Evolutionary conservation across 2,888 invertebrate species (phyloP).

Genomic region (Meandrusa payeni): DNA sequence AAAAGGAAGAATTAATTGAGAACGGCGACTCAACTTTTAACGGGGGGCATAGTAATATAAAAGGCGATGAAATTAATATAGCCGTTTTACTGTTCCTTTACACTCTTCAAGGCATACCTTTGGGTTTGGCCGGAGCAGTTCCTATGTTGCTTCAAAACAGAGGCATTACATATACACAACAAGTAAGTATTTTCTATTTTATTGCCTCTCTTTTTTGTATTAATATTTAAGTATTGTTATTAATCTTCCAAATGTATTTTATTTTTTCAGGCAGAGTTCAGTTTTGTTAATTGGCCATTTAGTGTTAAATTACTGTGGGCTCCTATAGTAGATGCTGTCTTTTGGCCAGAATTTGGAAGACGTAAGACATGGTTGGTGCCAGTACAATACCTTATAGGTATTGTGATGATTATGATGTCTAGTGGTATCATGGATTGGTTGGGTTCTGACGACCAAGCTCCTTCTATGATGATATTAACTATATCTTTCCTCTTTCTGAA

Average conservation of each 20-base stretch:
- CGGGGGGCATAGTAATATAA: slow-evolving; percentile 71
- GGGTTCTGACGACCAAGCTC: slow-evolving; percentile 81
- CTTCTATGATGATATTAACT: slow-evolving; percentile 90
- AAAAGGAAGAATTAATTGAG: slow-evolving; percentile 66
- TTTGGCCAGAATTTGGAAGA: slow-evolving; percentile 90
- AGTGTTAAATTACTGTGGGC: slow-evolving; percentile 98
- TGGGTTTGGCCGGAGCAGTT: slow-evolving; percentile 96
- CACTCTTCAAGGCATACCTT: slow-evolving; percentile 95
- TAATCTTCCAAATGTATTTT: too few relatives aligned
- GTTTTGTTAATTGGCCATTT: slow-evolving; percentile 96
- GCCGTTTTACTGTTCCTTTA: slow-evolving; percentile 95
- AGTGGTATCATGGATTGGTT: slow-evolving; percentile 87
- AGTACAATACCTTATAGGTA: slow-evolving; percentile 93
- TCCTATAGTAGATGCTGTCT: slow-evolving; percentile 97
- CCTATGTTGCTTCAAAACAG: slow-evolving; percentile 97
- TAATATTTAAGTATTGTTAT: too few relatives aligned
- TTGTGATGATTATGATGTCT: slow-evolving; percentile 94
- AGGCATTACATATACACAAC: slow-evolving; percentile 96
- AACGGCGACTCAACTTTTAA: slow-evolving; percentile 54
- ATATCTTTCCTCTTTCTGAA: slow-evolving; percentile 94
- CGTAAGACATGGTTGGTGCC: slow-evolving; percentile 98
- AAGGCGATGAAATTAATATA: slow-evolving; percentile 90
- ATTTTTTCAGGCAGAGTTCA: slow-evolving; percentile 89
- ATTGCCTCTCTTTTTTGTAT: too few relatives aligned
- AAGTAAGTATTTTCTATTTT: slow-evolving; percentile 76